Evolutionary conservation across 2,113 vertebrate species (phyloP).

Genomic region (Tapirus terrestris): DNA sequence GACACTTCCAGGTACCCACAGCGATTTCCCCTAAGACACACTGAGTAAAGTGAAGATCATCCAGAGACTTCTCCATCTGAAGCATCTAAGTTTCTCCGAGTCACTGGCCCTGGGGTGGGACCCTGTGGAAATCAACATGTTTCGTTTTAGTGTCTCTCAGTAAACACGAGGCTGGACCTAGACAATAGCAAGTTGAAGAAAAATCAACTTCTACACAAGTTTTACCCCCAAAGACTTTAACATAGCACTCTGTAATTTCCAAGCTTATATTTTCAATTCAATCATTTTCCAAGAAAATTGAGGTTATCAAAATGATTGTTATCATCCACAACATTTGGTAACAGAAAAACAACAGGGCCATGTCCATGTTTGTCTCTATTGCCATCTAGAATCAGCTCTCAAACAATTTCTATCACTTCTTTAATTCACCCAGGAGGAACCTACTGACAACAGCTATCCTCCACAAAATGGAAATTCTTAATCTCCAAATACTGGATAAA

Average conservation of each 20-base stretch:
- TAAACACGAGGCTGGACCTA: background rate
- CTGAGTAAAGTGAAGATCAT: background rate
- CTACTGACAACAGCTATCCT: slow-evolving; percentile 14
- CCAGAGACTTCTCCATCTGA: background rate
- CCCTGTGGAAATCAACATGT: background rate
- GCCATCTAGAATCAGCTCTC: background rate
- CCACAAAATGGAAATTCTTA: slow-evolving; percentile 57
- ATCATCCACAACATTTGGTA: slow-evolving; percentile 60
- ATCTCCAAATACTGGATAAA: slow-evolving; percentile 52
- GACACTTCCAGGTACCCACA: background rate
- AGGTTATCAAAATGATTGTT: slow-evolving; percentile 59
- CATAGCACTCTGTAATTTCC: slow-evolving; percentile 51
- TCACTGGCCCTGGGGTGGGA: background rate
- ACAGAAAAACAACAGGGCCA: slow-evolving; percentile 63
- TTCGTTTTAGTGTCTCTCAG: background rate
- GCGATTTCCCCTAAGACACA: background rate
- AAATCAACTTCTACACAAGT: background rate
- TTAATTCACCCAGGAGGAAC: slow-evolving; percentile 44
- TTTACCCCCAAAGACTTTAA: background rate
- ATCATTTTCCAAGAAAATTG: slow-evolving; percentile 71
- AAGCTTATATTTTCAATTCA: slow-evolving; percentile 68
- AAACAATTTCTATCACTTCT: background rate
- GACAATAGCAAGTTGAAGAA: background rate
- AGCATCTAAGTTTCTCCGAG: background rate
- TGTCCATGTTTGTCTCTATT: accelerated